Evolutionary conservation across 2,888 invertebrate species (phyloP).

Genomic region (Callyntrura guangdongensis): DNA sequence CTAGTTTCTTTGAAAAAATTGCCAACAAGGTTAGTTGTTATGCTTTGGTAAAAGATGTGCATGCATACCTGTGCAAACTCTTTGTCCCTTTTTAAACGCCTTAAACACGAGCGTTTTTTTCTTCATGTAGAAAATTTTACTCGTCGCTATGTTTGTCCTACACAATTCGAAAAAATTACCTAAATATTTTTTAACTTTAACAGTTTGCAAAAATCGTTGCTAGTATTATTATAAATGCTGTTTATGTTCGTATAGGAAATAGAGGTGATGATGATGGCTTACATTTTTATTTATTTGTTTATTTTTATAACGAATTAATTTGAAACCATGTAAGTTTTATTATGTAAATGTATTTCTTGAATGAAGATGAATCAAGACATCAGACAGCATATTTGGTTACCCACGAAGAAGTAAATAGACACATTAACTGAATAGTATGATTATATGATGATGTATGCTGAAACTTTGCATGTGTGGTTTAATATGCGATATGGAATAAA

Average conservation of each 20-base stretch:
- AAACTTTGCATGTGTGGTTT: conserved; percentile 4
- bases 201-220: too few species aligned
- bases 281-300: conserved; percentile 48
- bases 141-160: not conserved
- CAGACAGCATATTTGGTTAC: not conserved
- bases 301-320: conserved; percentile 51
- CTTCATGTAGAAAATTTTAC: not conserved
- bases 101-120: too few species aligned
- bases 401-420: not conserved
- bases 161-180: too few species aligned
- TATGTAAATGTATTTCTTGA: conserved; percentile 21
- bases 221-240: too few species aligned
- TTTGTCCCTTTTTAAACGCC: conserved; percentile 2
- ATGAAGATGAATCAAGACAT: conserved; percentile 28
- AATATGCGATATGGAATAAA: not conserved
- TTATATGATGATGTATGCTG: not conserved
- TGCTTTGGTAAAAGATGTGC: conserved; percentile 8
- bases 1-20: not conserved
- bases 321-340: conserved; percentile 26
- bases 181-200: too few species aligned
- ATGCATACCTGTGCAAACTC: not conserved
- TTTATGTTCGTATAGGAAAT: not conserved
- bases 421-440: not conserved
- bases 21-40: conserved; percentile 40
- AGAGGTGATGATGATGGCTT: conserved; percentile 12